phyloP scores from a whole-genome alignment of 2,113 vertebrate species.

The Hemiscyllium ocellatum region DNA sequence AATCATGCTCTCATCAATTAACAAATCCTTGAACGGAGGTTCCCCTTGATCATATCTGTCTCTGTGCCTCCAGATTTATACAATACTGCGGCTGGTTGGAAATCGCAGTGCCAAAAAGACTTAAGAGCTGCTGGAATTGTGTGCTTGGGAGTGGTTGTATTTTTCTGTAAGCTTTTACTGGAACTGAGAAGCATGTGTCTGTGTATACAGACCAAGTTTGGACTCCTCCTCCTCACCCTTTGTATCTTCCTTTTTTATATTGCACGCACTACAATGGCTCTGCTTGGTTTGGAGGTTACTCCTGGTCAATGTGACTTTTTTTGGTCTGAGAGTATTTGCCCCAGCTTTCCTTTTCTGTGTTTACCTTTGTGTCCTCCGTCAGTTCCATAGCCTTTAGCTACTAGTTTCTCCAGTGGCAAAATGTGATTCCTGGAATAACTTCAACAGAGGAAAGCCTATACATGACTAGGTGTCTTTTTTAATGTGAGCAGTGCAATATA shows the following conservation, averaged over 20 bases:
- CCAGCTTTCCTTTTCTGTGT: background rate
- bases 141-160: conserved; percentile 7
- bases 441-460: background rate
- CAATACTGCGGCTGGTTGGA: background rate
- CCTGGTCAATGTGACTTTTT: background rate
- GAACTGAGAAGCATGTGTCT: background rate
- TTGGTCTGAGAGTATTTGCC: background rate
- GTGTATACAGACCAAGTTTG: background rate
- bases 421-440: background rate
- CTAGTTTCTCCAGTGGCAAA: background rate
- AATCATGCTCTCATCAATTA: conserved; percentile 17
- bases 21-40: background rate
- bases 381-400: background rate
- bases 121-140: conserved; percentile 6
- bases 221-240: background rate
- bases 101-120: background rate
- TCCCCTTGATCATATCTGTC: conserved; percentile 22
- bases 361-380: background rate
- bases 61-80: conserved; percentile 16
- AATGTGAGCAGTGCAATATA: no score
- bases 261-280: background rate
- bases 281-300: background rate
- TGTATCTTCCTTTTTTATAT: background rate
- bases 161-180: background rate
- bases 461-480: background rate